A percentile compares a stretch with the other conserved stretches of the same genome.
Evolutionary conservation across 2,888 invertebrate genomes (phyloP).

Genomic region (Drosophila seclusa): DNA sequence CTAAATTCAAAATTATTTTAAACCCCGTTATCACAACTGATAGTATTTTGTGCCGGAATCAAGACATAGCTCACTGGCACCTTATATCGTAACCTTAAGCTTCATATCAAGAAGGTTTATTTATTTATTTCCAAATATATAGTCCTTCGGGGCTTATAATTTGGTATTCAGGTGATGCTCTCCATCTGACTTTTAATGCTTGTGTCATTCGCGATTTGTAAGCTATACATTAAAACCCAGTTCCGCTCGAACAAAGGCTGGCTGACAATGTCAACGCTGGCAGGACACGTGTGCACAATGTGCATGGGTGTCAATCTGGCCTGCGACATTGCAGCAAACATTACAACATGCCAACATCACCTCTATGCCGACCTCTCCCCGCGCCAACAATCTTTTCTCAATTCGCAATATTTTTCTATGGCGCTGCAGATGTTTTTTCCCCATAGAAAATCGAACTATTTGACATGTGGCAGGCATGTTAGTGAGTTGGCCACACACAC

Average conservation of each 20-base stretch:
- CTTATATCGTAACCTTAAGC: conserved; percentile 86
- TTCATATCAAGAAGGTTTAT: conserved; percentile 87
- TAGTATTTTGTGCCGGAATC: neutral
- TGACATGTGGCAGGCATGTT: conserved; percentile 71
- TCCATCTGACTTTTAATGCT: conserved; percentile 22
- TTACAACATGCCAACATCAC: conserved; percentile 2
- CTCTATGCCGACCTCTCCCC: too few species aligned
- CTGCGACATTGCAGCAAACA: conserved; percentile 37
- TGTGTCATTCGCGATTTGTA: conserved; percentile 8
- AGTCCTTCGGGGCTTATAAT: neutral
- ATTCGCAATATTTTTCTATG: conserved; percentile 20
- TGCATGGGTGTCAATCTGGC: conserved; percentile 40
- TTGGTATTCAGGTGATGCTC: conserved; percentile 13
- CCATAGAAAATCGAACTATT: conserved; percentile 67
- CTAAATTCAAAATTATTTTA: neutral
- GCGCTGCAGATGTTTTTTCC: conserved; percentile 10
- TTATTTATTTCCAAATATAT: neutral
- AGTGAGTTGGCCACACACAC: conserved; percentile 25
- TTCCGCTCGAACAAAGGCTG: conserved; percentile 15
- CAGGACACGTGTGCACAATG: conserved; percentile 6
- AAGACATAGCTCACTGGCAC: conserved; percentile 84
- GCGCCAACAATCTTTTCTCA: neutral
- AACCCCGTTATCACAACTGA: neutral
- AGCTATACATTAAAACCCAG: conserved; percentile 12
- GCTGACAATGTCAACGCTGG: conserved; percentile 23